These are phyloP conservation scores for Amorpha juglandis DNA, from an alignment of 2,888 invertebrate genomes.

Conservation along the genomic window DNA sequence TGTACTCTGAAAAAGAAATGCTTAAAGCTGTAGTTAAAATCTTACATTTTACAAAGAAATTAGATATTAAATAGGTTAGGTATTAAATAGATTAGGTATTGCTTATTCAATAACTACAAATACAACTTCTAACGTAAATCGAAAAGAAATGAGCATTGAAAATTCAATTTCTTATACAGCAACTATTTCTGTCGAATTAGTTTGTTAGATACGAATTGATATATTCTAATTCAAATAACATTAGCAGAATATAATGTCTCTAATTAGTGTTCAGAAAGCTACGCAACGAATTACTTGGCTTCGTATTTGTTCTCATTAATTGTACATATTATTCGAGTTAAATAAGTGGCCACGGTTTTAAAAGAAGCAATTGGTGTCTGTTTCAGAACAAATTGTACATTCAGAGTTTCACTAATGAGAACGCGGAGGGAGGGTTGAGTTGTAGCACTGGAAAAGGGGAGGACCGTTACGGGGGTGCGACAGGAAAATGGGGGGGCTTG, in stretches of 20 bases:
- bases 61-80: no score
- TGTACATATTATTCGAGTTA: constrained; percentile 49
- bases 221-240: neutral
- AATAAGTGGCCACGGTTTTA: constrained; percentile 68
- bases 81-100: no score
- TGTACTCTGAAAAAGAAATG: no score
- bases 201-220: neutral
- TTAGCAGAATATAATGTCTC: neutral
- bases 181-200: neutral
- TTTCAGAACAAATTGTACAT: constrained; percentile 81
- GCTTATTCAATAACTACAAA: no score
- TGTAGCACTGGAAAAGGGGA: constrained; percentile 50
- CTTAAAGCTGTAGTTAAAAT: no score
- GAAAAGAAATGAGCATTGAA: neutral
- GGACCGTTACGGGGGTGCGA: constrained; percentile 41
- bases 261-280: neutral
- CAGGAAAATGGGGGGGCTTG: constrained; percentile 47
- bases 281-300: constrained; percentile 2
- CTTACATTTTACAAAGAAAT: no score
- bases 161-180: neutral
- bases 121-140: no score
- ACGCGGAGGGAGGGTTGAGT: constrained; percentile 61
- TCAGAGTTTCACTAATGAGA: constrained; percentile 78
- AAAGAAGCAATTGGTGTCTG: constrained; percentile 78
- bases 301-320: constrained; percentile 20